A percentile compares a stretch with the other conserved stretches of the same genome.
These are phyloP conservation scores for Halocynthia roretzi DNA, from an alignment of 23 tunicate species.

Conservation along the genomic window DNA sequence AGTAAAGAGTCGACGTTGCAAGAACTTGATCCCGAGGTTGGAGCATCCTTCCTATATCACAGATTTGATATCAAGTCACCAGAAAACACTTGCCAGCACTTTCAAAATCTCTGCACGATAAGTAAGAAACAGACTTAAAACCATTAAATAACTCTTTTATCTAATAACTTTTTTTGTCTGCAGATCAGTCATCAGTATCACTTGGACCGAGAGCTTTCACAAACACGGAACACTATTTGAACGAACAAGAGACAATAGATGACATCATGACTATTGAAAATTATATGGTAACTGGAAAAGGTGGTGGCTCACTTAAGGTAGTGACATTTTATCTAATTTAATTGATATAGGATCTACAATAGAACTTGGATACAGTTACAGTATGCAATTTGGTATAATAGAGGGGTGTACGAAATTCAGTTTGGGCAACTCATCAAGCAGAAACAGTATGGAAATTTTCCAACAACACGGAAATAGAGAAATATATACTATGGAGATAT, in stretches of 20 bases:
- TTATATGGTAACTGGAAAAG: conserved; percentile 49
- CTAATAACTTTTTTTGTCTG: background rate
- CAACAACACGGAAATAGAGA: conserved; percentile 18
- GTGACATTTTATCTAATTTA: background rate
- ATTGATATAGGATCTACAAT: too few relatives aligned
- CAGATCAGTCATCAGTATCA: conserved; percentile 46
- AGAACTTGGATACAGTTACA: background rate
- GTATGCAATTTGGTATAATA: background rate
- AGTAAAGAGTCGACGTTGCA: conserved; percentile 20
- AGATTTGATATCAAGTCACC: conserved; percentile 52
- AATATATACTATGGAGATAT: conserved; percentile 48
- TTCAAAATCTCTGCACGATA: conserved; percentile 14
- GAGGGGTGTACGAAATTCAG: conserved; percentile 16
- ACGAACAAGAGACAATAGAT: conserved; percentile 17
- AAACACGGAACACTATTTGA: conserved; percentile 27
- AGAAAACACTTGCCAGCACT: conserved; percentile 29
- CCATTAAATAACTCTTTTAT: background rate
- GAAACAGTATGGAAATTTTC: conserved; percentile 15
- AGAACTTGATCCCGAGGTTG: conserved; percentile 4
- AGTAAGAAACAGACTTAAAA: conserved; percentile 8
- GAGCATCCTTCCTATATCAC: conserved; percentile 47
- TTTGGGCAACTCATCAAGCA: conserved; percentile 21
- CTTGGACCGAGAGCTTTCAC: conserved; percentile 30
- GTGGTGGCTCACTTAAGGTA: background rate
- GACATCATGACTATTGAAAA: conserved; percentile 16